Base-by-base conservation (phyloP, 2,797 vertebrate genomes). In the Rhynchonycteris naso region DNA sequence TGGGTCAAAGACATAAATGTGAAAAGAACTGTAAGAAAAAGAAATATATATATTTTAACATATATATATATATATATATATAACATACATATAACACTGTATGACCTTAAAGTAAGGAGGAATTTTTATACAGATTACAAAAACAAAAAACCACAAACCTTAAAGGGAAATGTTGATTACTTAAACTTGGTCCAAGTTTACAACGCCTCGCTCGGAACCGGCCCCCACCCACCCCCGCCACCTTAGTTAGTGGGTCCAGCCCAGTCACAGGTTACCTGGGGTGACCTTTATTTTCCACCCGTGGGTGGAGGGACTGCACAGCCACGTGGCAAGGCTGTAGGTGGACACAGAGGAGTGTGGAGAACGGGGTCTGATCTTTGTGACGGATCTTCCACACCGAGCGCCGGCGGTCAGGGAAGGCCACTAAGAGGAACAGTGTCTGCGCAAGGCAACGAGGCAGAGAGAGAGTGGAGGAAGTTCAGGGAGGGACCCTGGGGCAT, bases 201-300 rank as follows among this genome's bases (percentile, higher is more conserved):
- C 5, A 0, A 21, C 19, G 50, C 83, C 28, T 18, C 1, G 11
- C 88, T 54, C 6, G 22, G 1, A n/a, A 12, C 38, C 4, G n/a
- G 33, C 15, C 14, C 28, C n/a, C 28, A 5, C 30, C 33, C 28
- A 5, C 30, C 33, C 1, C 52, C 33, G 22, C 54, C 0, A 1
- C 24, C 26, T 1, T 1, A 2, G 15, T 7, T 28, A 1, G 0
- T 5, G 2, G 59, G 35, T 35, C 68, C 26, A 4, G 11, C n/a
- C 7, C 2, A 10, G n/a, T 8, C 38, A 2, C 21, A 33, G 47
- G 43, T 10, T 18, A 19, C 63, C 61, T 3, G 15, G 63, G 7
- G 65, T 16, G n/a, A 21, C 1, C n/a, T n/a, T 4, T 18, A 9
- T 33, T 16, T 16, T 33, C 65, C n/a, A 1, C n/a, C 65, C 14